Percentiles rank a stretch among this genome's conserved stretches.
Conservation (phyloP, 2,113 vertebrate genomes). For the Rhinolophus sinicus region DNA sequence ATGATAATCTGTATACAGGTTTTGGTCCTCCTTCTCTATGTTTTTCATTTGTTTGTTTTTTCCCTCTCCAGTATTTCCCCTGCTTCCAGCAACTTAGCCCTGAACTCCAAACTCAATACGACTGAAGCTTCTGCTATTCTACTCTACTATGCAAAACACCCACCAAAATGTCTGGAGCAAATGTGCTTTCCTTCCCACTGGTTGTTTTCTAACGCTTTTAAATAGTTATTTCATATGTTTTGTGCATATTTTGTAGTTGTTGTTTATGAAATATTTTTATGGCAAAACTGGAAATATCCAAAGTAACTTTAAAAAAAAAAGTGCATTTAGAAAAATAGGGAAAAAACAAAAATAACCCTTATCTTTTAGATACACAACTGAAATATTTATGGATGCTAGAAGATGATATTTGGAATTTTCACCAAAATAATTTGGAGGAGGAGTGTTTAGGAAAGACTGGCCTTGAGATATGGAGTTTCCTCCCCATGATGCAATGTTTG, state of each 20-base stretch:
- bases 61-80: neutral
- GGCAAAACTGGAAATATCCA: neutral
- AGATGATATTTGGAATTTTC: neutral
- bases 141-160: neutral
- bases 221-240: neutral
- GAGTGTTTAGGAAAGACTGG: neutral
- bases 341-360: neutral
- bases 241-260: neutral
- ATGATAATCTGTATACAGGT: neutral
- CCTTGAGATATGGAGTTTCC: neutral
- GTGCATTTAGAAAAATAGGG: too few relatives aligned
- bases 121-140: neutral
- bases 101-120: neutral
- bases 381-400: neutral
- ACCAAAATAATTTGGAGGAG: neutral
- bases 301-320: neutral
- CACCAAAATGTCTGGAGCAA: neutral
- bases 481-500: neutral
- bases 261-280: neutral
- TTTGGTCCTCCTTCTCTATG: neutral
- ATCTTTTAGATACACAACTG: neutral
- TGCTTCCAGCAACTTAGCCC: neutral
- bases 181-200: neutral
- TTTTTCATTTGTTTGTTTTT: too few relatives aligned
- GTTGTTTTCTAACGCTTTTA: neutral